phyloP scores from a whole-genome alignment of 2,113 vertebrate species.

The Holacanthus passer region DNA sequence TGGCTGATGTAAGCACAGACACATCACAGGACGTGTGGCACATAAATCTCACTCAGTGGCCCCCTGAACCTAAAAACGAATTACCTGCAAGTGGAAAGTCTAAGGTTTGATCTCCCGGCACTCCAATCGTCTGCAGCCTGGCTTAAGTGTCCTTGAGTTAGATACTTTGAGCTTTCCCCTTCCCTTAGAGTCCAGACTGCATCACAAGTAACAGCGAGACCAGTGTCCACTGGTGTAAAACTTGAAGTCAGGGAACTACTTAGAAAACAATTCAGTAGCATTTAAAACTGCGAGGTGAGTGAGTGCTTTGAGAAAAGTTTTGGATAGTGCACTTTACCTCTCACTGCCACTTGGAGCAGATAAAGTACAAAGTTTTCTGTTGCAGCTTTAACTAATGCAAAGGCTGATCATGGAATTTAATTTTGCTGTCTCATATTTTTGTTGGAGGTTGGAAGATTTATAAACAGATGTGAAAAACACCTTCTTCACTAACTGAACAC shows the following conservation, averaged over 20 bases:
- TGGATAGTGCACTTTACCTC: too few species aligned
- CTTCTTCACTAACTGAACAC: too few species aligned
- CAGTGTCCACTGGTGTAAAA: neutral
- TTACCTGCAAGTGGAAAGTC: constrained; percentile 4
- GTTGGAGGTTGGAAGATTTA: neutral
- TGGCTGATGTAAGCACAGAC: constrained; percentile 25
- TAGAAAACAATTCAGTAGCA: neutral
- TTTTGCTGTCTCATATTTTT: neutral
- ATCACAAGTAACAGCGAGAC: neutral
- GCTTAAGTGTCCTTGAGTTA: constrained; percentile 6
- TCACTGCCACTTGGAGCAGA: neutral
- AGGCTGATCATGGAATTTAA: neutral
- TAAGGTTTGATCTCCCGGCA: neutral
- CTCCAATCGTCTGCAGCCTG: constrained; percentile 2
- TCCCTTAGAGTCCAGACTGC: neutral
- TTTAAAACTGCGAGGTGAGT: neutral
- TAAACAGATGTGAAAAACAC: too few species aligned
- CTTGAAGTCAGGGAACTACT: too few species aligned
- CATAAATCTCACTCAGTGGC: constrained; percentile 9
- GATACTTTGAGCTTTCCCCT: neutral
- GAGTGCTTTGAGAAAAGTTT: too few species aligned
- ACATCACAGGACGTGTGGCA: neutral
- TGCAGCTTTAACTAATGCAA: neutral
- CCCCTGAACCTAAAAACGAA: neutral
- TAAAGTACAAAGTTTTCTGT: neutral